Percentiles rank a stretch among this genome's conserved stretches.
These are phyloP conservation scores for Caranx ignobilis DNA, from an alignment of 2,113 vertebrate species.

Conservation along the genomic window DNA sequence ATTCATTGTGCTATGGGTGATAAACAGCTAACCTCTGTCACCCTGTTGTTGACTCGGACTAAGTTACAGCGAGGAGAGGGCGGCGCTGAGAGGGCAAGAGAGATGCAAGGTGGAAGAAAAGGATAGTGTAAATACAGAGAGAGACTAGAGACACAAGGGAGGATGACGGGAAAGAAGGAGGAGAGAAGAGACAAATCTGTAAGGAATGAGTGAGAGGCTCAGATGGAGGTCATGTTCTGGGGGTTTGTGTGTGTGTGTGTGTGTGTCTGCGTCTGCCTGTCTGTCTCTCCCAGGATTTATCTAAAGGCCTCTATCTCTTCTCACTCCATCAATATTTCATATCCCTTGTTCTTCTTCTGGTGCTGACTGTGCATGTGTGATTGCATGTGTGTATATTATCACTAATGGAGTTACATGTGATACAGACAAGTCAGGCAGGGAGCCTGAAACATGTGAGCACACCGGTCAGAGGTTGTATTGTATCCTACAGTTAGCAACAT, in stretches of 20 bases:
- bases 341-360: slow-evolving; percentile 5
- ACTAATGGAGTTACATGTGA: slow-evolving; percentile 7
- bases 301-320: slow-evolving; percentile 33
- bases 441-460: background rate
- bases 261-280: background rate
- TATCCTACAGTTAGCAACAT: background rate
- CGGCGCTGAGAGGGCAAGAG: background rate
- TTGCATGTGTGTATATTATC: background rate
- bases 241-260: slow-evolving; percentile 4
- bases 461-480: background rate
- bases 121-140: background rate
- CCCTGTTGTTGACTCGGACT: slow-evolving; percentile 40
- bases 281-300: background rate
- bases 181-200: background rate
- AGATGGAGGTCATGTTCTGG: too few relatives aligned
- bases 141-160: background rate
- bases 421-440: slow-evolving; percentile 11
- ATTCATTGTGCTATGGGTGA: slow-evolving; percentile 56
- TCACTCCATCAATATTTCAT: slow-evolving; percentile 63
- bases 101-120: background rate
- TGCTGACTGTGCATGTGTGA: slow-evolving; percentile 20
- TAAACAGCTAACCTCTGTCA: slow-evolving; percentile 56
- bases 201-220: background rate
- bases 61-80: slow-evolving; percentile 1
- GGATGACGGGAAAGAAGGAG: background rate